phyloP scores from a whole-genome alignment of 2,797 vertebrate genomes.

The Arvicola amphibius region DNA sequence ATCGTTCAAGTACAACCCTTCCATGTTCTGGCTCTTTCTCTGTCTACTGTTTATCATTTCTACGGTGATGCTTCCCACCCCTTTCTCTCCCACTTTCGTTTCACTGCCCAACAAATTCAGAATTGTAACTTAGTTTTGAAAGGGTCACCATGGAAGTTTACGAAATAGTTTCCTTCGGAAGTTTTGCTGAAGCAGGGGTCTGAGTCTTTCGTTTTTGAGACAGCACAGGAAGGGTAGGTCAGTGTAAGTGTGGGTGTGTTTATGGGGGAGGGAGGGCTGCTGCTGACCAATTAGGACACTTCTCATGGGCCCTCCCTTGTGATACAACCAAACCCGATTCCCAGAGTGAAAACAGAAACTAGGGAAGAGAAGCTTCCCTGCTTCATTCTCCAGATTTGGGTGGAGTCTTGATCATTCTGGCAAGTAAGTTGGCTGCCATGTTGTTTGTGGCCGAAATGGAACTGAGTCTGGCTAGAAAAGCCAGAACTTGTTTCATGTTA shows the following conservation, averaged over 20 bases:
- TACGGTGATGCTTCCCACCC: fast-evolving
- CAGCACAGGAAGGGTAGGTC: not conserved
- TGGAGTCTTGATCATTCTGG: not conserved
- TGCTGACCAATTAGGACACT: not conserved
- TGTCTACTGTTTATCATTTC: constrained; percentile 34
- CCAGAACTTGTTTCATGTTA: not conserved
- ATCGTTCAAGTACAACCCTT: not conserved
- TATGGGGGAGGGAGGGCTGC: not conserved
- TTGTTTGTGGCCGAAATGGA: not conserved
- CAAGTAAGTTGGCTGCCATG: not conserved
- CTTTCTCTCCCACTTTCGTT: not conserved
- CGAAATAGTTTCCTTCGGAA: constrained; percentile 12
- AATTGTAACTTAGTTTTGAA: constrained; percentile 33
- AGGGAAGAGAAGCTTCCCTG: not conserved
- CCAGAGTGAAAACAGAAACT: not conserved
- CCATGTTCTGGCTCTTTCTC: not conserved
- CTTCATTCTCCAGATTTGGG: not conserved
- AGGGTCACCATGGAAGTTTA: constrained; percentile 18
- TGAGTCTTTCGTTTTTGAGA: not conserved
- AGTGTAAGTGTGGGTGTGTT: no score
- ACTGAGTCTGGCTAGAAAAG: not conserved
- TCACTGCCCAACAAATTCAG: constrained; percentile 43
- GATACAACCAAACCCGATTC: not conserved
- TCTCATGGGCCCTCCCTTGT: not conserved
- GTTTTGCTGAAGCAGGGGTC: not conserved